These are phyloP conservation scores for Ficedula albicollis DNA, from an alignment of 2,797 vertebrate genomes.

Conservation along the genomic window DNA sequence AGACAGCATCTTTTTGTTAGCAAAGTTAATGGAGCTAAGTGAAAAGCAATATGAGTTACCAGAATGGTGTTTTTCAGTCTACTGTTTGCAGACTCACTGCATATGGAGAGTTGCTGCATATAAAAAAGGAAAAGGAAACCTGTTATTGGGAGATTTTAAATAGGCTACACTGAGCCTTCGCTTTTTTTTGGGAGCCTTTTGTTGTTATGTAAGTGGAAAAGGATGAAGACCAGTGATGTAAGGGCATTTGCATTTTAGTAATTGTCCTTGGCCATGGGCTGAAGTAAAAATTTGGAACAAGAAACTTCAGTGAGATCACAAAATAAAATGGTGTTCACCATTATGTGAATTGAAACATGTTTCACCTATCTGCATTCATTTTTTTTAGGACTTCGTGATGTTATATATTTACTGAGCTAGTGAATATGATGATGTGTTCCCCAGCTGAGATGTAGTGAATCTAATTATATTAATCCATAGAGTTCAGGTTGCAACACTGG, in stretches of 20 bases:
- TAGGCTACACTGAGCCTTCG: background rate
- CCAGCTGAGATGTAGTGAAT: background rate
- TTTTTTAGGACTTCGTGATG: background rate
- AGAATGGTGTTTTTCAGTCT: background rate
- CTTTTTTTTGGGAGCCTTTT: background rate
- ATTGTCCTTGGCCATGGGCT: fast-evolving
- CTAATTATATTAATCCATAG: background rate
- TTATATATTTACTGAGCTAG: background rate
- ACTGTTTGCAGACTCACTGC: background rate
- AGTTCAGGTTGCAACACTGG: background rate
- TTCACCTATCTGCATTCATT: background rate
- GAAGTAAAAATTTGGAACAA: background rate
- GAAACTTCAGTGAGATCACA: background rate
- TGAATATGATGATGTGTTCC: background rate
- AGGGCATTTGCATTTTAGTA: background rate
- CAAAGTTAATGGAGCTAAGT: background rate
- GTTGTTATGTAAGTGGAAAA: background rate
- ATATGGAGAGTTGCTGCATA: background rate
- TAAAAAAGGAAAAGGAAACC: background rate
- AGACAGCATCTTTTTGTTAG: background rate
- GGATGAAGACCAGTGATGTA: background rate
- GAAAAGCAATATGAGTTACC: background rate
- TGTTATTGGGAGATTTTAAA: background rate
- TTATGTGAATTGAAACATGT: background rate
- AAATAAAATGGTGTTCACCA: background rate